phyloP scores from a whole-genome alignment of 2,888 invertebrate genomes.

The Nebria brevicollis region DNA sequence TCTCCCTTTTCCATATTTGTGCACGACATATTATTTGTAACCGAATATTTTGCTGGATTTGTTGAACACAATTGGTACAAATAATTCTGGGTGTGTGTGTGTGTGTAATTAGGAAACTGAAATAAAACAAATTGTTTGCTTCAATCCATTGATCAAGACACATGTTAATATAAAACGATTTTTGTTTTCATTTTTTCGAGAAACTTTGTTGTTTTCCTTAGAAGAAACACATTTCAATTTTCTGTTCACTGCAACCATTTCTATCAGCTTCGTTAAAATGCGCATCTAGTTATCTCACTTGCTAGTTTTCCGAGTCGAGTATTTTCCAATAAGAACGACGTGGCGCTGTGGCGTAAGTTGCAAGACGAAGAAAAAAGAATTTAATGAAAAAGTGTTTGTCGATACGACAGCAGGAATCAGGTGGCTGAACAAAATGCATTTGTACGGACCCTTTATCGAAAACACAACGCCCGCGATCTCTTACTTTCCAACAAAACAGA shows the following conservation, averaged over 20 bases:
- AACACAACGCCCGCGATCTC: conserved; percentile 48
- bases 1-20: conserved; percentile 17
- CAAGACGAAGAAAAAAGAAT: conserved; percentile 51
- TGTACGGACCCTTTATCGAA: conserved; percentile 50
- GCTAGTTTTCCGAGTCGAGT: conserved; percentile 56
- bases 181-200: neutral
- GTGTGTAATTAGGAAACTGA: neutral
- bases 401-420: conserved; percentile 55
- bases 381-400: conserved; percentile 59
- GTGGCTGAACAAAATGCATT: conserved; percentile 50
- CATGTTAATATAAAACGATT: neutral
- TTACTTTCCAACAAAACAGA: conserved; percentile 18
- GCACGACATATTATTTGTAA: neutral
- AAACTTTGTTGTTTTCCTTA: neutral
- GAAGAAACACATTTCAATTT: neutral
- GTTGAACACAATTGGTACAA: neutral
- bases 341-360: neutral
- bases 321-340: conserved; percentile 55
- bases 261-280: neutral
- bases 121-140: neutral
- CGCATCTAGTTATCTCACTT: neutral
- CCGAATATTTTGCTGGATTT: neutral
- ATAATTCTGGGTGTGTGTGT: neutral
- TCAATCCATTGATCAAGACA: neutral
- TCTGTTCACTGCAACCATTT: neutral